Conservation (phyloP, 2,888 invertebrate species). For the Allophyes oxyacanthae region DNA sequence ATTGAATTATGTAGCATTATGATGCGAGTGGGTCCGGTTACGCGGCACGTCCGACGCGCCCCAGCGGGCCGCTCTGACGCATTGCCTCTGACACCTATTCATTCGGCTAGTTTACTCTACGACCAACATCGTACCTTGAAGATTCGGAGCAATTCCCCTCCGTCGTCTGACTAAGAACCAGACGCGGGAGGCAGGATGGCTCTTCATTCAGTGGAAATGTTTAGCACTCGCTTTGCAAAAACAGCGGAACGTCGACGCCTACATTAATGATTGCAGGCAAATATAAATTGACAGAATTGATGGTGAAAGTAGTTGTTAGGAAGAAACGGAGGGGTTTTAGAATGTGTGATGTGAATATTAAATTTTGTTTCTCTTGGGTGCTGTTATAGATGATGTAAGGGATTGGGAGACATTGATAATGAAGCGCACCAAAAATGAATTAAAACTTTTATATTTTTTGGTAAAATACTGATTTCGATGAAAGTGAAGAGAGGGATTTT, state of each 20-base stretch:
- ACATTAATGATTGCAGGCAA: conserved; percentile 84
- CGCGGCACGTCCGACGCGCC: conserved; percentile 79
- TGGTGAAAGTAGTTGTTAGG: conserved; percentile 83
- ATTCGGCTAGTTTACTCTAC: conserved; percentile 78
- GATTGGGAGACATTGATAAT: conserved; percentile 47
- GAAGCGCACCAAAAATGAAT: too few relatives aligned
- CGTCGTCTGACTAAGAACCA: conserved; percentile 38
- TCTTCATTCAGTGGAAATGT: conserved; percentile 29
- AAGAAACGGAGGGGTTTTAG: conserved; percentile 72
- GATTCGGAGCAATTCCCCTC: conserved; percentile 53
- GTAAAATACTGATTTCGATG: too few relatives aligned
- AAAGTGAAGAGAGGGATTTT: too few relatives aligned
- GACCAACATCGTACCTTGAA: conserved; percentile 60
- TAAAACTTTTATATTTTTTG: too few relatives aligned
- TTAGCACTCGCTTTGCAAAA: conserved; percentile 59
- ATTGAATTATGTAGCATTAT: conserved; percentile 88
- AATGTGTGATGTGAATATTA: conserved; percentile 84
- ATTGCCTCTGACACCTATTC: conserved; percentile 86
- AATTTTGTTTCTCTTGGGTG: conserved; percentile 65
- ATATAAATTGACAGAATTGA: conserved; percentile 85
- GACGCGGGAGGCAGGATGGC: conserved; percentile 56
- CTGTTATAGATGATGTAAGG: conserved; percentile 60
- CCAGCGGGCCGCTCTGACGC: conserved; percentile 76
- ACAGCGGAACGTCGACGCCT: conserved; percentile 69
- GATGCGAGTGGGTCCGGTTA: conserved; percentile 84